These are phyloP conservation scores for Cheirogaleus major DNA, from an alignment of 2,797 vertebrate species.

Conservation along the genomic window DNA sequence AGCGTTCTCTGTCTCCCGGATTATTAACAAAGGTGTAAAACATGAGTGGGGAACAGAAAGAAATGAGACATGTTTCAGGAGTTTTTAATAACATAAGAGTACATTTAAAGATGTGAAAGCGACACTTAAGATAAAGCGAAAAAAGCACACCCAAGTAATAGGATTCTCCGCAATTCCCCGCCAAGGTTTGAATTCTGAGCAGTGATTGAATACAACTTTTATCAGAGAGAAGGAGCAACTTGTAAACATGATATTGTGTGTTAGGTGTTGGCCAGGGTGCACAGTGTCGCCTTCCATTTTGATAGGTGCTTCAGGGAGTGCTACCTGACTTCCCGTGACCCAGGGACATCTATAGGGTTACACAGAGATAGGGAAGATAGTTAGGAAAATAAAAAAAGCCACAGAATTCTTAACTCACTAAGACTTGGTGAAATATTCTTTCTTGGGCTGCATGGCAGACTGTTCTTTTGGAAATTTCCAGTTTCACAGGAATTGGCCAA, in stretches of 20 bases:
- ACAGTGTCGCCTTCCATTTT: not conserved
- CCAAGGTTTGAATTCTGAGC: not conserved
- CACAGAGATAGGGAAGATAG: not conserved
- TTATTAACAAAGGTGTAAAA: slow-evolving; percentile 70
- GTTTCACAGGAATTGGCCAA: not conserved
- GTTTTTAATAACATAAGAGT: slow-evolving; percentile 47
- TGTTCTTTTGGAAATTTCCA: not conserved
- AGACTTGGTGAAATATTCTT: not conserved
- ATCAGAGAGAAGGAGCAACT: not conserved
- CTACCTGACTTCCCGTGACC: not conserved
- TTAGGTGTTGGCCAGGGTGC: not conserved
- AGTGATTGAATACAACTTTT: not conserved
- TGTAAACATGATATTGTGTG: not conserved
- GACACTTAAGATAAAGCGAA: not conserved
- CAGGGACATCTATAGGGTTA: not conserved
- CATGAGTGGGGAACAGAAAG: not conserved
- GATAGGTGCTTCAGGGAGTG: not conserved
- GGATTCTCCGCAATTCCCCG: not conserved
- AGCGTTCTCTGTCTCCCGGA: not conserved
- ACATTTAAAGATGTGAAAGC: slow-evolving; percentile 41
- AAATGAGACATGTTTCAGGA: slow-evolving; percentile 28
- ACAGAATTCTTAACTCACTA: not conserved
- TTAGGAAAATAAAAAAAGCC: not conserved
- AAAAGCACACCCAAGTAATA: not conserved
- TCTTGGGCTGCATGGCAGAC: not conserved